These are phyloP conservation scores for Cremastinae sp. DNA, from an alignment of 2,888 invertebrate genomes.

Conservation along the genomic window DNA sequence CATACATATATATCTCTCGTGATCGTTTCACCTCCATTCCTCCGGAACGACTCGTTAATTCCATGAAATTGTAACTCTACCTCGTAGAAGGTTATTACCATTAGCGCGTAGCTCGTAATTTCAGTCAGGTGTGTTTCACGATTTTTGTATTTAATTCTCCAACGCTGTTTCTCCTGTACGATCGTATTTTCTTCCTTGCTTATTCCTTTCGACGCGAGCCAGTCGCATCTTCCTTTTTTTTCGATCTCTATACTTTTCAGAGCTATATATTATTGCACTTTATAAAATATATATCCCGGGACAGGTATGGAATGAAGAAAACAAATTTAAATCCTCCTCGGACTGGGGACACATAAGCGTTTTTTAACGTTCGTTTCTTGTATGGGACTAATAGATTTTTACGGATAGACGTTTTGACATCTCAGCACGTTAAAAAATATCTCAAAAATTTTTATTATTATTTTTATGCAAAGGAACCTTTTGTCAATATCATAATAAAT, in stretches of 20 bases:
- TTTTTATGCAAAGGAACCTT: too few species aligned
- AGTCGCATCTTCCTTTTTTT: background rate
- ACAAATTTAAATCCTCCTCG: conserved; percentile 29
- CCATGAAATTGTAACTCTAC: conserved; percentile 35
- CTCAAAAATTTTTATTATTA: too few species aligned
- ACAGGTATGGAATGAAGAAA: conserved; percentile 51
- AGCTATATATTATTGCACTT: conserved; percentile 57
- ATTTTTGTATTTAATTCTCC: conserved; percentile 44
- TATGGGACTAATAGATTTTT: too few species aligned
- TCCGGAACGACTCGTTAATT: conserved; percentile 48
- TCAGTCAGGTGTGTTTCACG: conserved; percentile 48
- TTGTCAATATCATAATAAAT: too few species aligned
- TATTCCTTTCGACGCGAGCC: too few species aligned
- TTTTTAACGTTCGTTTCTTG: too few species aligned
- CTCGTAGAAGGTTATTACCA: conserved; percentile 52
- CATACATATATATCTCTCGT: background rate
- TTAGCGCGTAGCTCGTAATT: conserved; percentile 46
- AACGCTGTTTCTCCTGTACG: conserved; percentile 29
- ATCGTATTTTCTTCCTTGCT: conserved; percentile 7
- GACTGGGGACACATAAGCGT: too few species aligned
- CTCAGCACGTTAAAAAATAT: too few species aligned
- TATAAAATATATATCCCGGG: conserved; percentile 56
- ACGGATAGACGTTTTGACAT: too few species aligned
- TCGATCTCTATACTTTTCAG: conserved; percentile 36
- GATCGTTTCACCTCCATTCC: conserved; percentile 9